A percentile compares a stretch with the other conserved stretches of the same genome.
Conservation (phyloP, 2,113 vertebrate species). For the Neotoma lepida region DNA sequence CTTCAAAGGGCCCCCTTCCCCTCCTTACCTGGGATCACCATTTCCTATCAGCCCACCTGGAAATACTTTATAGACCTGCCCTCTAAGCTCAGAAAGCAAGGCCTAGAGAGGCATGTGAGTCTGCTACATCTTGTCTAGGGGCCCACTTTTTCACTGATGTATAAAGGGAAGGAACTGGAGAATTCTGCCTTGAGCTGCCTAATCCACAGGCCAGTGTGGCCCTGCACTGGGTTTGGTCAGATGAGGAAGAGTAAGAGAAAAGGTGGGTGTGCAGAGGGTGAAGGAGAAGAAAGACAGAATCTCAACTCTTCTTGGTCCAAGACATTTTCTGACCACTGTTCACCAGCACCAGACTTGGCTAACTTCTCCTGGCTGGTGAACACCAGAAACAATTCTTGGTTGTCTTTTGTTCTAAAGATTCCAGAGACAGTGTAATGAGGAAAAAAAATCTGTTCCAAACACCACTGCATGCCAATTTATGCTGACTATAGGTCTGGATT, state of each 20-base stretch:
- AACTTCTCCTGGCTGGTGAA: not conserved
- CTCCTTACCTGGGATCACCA: not conserved
- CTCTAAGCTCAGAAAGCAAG: not conserved
- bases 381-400: slow-evolving; percentile 22
- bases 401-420: not conserved
- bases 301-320: not conserved
- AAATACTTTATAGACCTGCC: not conserved
- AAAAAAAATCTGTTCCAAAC: not conserved
- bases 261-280: not conserved
- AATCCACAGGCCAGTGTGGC: not conserved
- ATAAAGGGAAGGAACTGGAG: not conserved
- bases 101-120: not conserved
- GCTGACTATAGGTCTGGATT: not conserved
- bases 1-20: no score
- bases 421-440: not conserved
- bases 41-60: not conserved
- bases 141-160: not conserved
- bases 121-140: not conserved
- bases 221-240: not conserved
- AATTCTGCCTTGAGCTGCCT: not conserved
- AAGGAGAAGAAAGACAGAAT: not conserved
- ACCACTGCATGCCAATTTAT: not conserved
- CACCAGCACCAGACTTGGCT: not conserved
- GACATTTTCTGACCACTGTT: not conserved
- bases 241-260: not conserved